Evolutionary conservation across 2,888 invertebrate species (phyloP).

Genomic region (Cybosia mesomella): DNA sequence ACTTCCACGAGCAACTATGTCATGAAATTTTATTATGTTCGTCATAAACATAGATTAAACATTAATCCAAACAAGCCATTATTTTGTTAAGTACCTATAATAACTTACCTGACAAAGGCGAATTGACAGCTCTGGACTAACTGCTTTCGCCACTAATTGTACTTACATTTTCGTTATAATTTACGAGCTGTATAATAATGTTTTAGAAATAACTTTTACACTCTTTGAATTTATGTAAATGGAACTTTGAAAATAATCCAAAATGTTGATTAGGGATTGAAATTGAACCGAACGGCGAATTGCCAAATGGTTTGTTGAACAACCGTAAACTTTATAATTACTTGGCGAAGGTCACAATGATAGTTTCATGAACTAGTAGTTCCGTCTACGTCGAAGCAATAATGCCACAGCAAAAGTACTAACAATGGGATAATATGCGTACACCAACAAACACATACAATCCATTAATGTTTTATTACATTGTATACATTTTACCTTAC

Average conservation of each 20-base stretch:
- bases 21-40: slow-evolving; percentile 32
- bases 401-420: slow-evolving; percentile 16
- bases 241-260: slow-evolving; percentile 10
- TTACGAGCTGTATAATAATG: slow-evolving; percentile 40
- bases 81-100: slow-evolving; percentile 49
- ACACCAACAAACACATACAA: neutral
- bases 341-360: slow-evolving; percentile 40
- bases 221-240: slow-evolving; percentile 8
- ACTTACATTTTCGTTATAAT: slow-evolving; percentile 42
- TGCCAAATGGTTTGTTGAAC: slow-evolving; percentile 28
- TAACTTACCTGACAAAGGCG: slow-evolving; percentile 52
- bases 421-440: neutral
- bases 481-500: no score
- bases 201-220: slow-evolving; percentile 18
- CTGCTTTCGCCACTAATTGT: slow-evolving; percentile 48
- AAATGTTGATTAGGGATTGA: slow-evolving; percentile 5
- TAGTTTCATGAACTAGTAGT: slow-evolving; percentile 20
- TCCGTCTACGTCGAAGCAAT: slow-evolving; percentile 13
- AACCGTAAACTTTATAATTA: slow-evolving; percentile 46
- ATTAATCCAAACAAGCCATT: slow-evolving; percentile 52
- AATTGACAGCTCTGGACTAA: slow-evolving; percentile 45
- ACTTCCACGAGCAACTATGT: slow-evolving; percentile 40
- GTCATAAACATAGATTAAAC: slow-evolving; percentile 54
- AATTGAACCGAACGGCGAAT: slow-evolving; percentile 7
- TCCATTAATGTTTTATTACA: neutral